Evolutionary conservation across 2,113 vertebrate genomes (phyloP), one percentile per base, ranked within the genome.

Genomic region (Neogobius melanostomus): DNA sequence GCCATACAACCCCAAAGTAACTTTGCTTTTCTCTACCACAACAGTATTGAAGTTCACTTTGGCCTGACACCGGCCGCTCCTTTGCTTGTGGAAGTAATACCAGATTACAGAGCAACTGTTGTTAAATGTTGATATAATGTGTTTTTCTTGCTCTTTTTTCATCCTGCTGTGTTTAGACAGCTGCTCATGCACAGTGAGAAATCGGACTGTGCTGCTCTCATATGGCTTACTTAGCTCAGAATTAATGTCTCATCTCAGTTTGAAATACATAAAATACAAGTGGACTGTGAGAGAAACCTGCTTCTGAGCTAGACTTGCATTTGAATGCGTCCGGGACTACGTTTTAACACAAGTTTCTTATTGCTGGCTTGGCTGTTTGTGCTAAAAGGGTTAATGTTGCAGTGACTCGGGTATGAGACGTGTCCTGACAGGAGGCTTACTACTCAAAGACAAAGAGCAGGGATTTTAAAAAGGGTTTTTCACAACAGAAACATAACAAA

Each of bases 31-130:
- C 87, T 72, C 81, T 84, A 81, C 80, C 85, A 82, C 80, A 87
- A 85, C 85, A 82, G 90, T 89, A 89, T 89, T 87, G 75, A 77
- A 88, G 85, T 90, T 87, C 88, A 85, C 70, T 81, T 85, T 84
- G 84, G 90, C 81, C 85, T 72, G 71, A 85, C 86, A 84, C 82
- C 45, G 84, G 86, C 83, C 84, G 79, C 89, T 90, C 79, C 82
- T 89, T 84, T 85, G 85, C 89, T 92, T 91, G 82, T 90, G 90
- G 91, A 93, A 91, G 92, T 91, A 92, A 91, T 90, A 91, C 91
- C 89, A 91, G 89, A 93, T 93, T 92, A 94, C 92, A 93, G 90
- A 92, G 90, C 87, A 85, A 91, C 91, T 92, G 92, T 91, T 92
- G 90, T 93, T 90, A 92, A 92, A 92, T 87, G 87, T 91, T 92